phyloP scores from a whole-genome alignment of 2,797 vertebrate species.

The Sternarchorhynchus goeldii region DNA sequence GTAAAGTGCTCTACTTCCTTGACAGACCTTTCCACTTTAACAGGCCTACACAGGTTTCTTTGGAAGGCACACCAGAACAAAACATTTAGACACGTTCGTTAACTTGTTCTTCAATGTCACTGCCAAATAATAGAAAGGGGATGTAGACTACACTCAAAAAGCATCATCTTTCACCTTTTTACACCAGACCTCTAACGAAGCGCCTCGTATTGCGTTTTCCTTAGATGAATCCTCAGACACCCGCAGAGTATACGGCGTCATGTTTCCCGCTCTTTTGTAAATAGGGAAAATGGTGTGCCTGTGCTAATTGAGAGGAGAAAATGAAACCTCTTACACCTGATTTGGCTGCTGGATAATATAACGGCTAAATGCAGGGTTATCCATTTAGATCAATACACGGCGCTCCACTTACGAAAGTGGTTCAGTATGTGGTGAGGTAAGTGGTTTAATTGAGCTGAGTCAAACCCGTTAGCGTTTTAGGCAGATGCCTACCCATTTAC shows the following conservation, averaged over 20 bases:
- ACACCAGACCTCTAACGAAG: not conserved
- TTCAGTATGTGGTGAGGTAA: not conserved
- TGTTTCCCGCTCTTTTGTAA: slow-evolving; percentile 9
- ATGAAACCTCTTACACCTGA: slow-evolving; percentile 15
- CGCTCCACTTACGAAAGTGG: slow-evolving; percentile 25
- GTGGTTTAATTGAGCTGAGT: slow-evolving; percentile 23
- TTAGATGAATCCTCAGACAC: slow-evolving; percentile 1
- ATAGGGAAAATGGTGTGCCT: not conserved
- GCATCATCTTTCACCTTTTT: slow-evolving; percentile 47
- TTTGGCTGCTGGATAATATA: not conserved
- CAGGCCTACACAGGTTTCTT: too few species aligned
- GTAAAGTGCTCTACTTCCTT: too few species aligned
- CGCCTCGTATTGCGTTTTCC: not conserved
- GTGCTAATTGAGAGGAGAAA: not conserved
- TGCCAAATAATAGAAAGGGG: slow-evolving; percentile 21
- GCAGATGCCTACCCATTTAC: not conserved
- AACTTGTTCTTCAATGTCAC: slow-evolving; percentile 13
- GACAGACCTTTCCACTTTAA: too few species aligned
- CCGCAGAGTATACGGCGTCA: not conserved
- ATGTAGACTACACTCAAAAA: slow-evolving; percentile 3
- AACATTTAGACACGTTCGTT: slow-evolving; percentile 40
- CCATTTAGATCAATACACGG: slow-evolving; percentile 12
- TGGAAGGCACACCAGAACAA: too few species aligned
- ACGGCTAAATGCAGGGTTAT: slow-evolving; percentile 9
- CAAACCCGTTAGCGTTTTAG: not conserved